phyloP scores from a whole-genome alignment of 2,113 vertebrate genomes.

The Pterocles burchelli region DNA sequence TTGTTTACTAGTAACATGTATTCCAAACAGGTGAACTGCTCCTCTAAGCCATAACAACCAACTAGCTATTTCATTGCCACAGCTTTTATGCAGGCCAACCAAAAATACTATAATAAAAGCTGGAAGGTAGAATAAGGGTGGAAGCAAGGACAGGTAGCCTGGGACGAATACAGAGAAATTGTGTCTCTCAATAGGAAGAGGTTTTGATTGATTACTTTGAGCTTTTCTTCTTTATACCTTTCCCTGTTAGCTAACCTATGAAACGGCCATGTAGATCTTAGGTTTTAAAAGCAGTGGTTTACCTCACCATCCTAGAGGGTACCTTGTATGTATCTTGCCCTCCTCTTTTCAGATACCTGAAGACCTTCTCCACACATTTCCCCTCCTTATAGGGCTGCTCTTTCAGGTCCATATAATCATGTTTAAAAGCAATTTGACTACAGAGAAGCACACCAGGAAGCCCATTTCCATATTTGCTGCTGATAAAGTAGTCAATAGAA shows the following conservation, averaged over 20 bases:
- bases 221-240: background rate
- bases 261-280: background rate
- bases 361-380: slow-evolving; percentile 76
- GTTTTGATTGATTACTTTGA: background rate
- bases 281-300: background rate
- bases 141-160: no score
- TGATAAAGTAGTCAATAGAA: background rate
- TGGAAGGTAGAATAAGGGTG: no score
- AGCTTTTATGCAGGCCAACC: background rate
- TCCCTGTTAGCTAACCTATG: background rate
- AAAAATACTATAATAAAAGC: background rate
- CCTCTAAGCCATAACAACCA: background rate
- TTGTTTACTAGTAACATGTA: background rate
- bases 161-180: no score
- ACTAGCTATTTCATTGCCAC: background rate
- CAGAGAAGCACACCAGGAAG: background rate
- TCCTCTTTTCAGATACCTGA: slow-evolving; percentile 73
- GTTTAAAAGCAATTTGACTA: slow-evolving; percentile 76
- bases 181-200: background rate
- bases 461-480: background rate
- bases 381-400: slow-evolving; percentile 76
- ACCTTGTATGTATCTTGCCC: slow-evolving; percentile 72
- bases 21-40: background rate
- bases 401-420: slow-evolving; percentile 80
- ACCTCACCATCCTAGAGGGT: slow-evolving; percentile 80